These are phyloP conservation scores for Lithophane socia DNA, from an alignment of 2,888 invertebrate genomes.

Conservation along the genomic window DNA sequence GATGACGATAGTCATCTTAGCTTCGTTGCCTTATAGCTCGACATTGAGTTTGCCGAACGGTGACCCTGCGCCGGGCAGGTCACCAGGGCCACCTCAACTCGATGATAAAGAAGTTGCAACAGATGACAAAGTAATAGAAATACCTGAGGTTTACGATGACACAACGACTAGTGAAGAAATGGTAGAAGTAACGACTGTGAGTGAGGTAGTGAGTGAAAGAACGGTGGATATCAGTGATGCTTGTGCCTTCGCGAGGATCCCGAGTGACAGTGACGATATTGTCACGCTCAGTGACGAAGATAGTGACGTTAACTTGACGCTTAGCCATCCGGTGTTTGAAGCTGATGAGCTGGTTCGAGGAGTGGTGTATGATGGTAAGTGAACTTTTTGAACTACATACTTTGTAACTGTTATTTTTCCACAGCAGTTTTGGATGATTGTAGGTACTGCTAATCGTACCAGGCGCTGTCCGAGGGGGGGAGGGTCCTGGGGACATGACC, in stretches of 20 bases:
- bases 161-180: constrained; percentile 74
- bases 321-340: constrained; percentile 89
- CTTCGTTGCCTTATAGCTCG: constrained; percentile 85
- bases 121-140: constrained; percentile 60
- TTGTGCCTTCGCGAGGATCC: constrained; percentile 84
- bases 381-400: not conserved
- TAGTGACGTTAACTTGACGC: constrained; percentile 87
- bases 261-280: constrained; percentile 85
- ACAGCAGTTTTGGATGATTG: not conserved
- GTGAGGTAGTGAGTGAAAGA: constrained; percentile 70
- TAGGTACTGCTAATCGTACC: too few species aligned
- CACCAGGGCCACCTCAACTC: constrained; percentile 90
- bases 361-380: constrained; percentile 90
- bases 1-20: constrained; percentile 78
- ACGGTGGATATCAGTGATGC: constrained; percentile 77
- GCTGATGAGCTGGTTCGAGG: constrained; percentile 88
- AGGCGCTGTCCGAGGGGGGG: too few species aligned
- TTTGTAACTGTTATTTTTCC: not conserved
- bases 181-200: constrained; percentile 78
- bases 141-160: constrained; percentile 67
- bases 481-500: too few species aligned
- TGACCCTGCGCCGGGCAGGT: constrained; percentile 92
- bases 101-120: constrained; percentile 54
- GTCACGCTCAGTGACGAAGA: constrained; percentile 83
- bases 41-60: constrained; percentile 87